Evolutionary conservation across 2,797 vertebrate genomes (phyloP).

Genomic region (Coranthus polyacanthus): DNA sequence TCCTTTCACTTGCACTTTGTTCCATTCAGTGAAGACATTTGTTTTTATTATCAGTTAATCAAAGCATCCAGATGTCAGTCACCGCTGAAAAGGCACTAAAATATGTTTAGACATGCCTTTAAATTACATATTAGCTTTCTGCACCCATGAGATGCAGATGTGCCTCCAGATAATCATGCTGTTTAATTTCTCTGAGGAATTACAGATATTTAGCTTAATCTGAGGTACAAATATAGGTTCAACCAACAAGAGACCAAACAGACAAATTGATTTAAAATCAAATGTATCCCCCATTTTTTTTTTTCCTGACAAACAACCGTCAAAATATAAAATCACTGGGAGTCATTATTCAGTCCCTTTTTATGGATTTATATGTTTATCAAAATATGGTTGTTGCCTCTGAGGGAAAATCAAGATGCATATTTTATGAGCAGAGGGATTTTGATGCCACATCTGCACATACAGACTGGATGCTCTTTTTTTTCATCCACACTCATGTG

Average conservation of each 20-base stretch:
- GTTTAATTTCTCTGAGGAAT: constrained; percentile 6
- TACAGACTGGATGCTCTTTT: constrained; percentile 12
- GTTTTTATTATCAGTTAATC: constrained; percentile 17
- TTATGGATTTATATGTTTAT: constrained; percentile 41
- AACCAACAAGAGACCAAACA: neutral
- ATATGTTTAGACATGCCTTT: constrained; percentile 41
- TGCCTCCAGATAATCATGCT: neutral
- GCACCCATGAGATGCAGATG: constrained; percentile 6
- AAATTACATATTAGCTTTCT: constrained; percentile 29
- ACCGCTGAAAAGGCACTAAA: constrained; percentile 18
- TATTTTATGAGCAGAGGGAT: constrained; percentile 56
- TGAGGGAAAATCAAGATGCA: constrained; percentile 37
- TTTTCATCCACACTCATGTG: constrained; percentile 1
- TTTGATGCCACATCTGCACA: constrained; percentile 17
- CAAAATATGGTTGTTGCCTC: constrained; percentile 24
- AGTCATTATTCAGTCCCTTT: constrained; percentile 29
- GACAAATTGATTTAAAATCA: no score
- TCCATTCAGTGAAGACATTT: constrained; percentile 4
- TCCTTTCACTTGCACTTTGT: neutral
- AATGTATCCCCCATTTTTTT: no score
- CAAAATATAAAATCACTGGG: constrained; percentile 21
- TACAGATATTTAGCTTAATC: constrained; percentile 11
- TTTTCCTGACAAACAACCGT: constrained; percentile 10
- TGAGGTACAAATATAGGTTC: neutral
- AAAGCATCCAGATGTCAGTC: constrained; percentile 12